These are phyloP conservation scores for Ips nitidus DNA, from an alignment of 1,140 invertebrate species.

Conservation along the genomic window DNA sequence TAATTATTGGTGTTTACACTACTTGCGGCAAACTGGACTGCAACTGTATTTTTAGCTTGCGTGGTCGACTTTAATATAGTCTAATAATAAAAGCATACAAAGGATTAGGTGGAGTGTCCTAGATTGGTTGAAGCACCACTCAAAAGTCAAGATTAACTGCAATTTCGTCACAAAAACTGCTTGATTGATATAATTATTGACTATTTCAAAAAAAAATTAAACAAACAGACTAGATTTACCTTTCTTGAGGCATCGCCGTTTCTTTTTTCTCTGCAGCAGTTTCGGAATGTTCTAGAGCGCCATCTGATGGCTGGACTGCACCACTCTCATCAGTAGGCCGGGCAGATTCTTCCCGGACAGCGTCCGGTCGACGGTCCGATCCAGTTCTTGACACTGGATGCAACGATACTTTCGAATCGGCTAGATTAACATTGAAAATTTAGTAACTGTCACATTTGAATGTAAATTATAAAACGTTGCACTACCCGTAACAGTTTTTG, in stretches of 20 bases:
- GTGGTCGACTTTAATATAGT: too few species aligned
- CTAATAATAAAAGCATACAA: too few species aligned
- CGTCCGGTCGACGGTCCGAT: conserved; percentile 49
- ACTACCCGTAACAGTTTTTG: conserved; percentile 5
- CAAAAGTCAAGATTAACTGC: too few species aligned
- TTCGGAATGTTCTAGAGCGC: conserved; percentile 2
- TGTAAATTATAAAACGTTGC: conserved; percentile 2
- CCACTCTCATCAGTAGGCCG: conserved; percentile 7
- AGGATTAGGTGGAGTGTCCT: too few species aligned
- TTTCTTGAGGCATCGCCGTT: conserved; percentile 37
- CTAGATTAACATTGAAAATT: conserved; percentile 2
- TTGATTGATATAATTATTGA: too few species aligned
- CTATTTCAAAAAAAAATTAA: too few species aligned
- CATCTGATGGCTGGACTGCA: background rate
- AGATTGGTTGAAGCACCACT: too few species aligned
- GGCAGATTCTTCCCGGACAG: conserved; percentile 46
- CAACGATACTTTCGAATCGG: conserved; percentile 28
- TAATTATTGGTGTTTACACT: too few species aligned
- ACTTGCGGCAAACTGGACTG: too few species aligned
- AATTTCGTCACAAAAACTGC: too few species aligned
- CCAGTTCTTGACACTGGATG: conserved; percentile 50
- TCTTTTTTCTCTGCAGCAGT: conserved; percentile 35
- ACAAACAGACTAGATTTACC: conserved; percentile 32
- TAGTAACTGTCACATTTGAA: background rate
- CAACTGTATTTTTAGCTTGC: too few species aligned